phyloP scores from a whole-genome alignment of 2,113 vertebrate species.

The Rhinogobius similis region DNA sequence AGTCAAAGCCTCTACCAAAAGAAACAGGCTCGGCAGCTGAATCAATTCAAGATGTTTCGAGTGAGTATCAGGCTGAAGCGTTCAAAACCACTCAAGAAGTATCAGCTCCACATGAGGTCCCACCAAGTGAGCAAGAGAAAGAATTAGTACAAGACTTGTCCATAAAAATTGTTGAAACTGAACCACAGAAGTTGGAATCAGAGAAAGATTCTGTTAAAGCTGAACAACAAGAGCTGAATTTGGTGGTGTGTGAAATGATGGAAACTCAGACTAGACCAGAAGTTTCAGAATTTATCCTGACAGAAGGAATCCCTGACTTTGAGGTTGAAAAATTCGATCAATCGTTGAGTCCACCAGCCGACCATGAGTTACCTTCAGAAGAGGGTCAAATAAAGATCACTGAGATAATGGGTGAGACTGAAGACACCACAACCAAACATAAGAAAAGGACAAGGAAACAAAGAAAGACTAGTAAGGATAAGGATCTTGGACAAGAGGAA shows the following conservation, averaged over 20 bases:
- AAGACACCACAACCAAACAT: not conserved
- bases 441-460: slow-evolving; percentile 1
- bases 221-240: not conserved
- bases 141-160: not conserved
- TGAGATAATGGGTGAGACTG: not conserved
- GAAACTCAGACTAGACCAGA: not conserved
- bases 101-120: not conserved
- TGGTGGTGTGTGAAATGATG: not conserved
- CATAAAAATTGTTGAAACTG: not conserved
- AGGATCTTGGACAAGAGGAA: slow-evolving; percentile 8
- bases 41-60: not conserved
- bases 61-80: not conserved
- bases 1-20: not conserved
- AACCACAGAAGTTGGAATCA: too few species aligned
- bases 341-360: not conserved
- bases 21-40: not conserved
- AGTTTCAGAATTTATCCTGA: not conserved
- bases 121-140: not conserved
- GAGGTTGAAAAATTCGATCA: not conserved
- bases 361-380: not conserved
- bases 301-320: not conserved
- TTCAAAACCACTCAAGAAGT: not conserved
- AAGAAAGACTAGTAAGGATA: not conserved
- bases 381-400: not conserved
- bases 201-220: not conserved